These are phyloP conservation scores for Monodelphis domestica DNA, from an alignment of 2,797 vertebrate genomes.

Conservation along the genomic window DNA sequence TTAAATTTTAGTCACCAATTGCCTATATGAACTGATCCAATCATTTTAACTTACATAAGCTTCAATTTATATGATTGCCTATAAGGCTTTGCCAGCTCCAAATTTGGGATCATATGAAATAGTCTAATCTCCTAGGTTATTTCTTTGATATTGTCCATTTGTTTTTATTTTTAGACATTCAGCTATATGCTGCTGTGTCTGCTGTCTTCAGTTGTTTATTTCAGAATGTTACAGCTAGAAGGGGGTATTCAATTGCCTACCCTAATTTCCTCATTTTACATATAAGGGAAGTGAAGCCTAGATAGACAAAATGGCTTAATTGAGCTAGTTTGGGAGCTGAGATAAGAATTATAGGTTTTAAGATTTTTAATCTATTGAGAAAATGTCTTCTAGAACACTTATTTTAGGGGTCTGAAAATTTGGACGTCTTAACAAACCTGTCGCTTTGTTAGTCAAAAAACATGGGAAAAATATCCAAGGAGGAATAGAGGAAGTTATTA, in stretches of 20 bases:
- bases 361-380: neutral
- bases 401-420: neutral
- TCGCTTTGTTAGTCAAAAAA: too few species aligned
- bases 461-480: neutral
- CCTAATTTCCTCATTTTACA: neutral
- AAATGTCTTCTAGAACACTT: neutral
- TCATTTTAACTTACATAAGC: neutral
- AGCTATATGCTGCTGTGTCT: neutral
- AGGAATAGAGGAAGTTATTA: neutral
- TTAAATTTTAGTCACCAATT: neutral
- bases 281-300: neutral
- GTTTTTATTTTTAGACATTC: neutral
- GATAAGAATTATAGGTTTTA: neutral
- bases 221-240: neutral
- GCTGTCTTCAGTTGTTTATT: neutral
- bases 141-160: neutral
- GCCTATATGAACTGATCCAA: neutral
- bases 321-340: neutral
- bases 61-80: neutral
- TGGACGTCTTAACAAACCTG: neutral
- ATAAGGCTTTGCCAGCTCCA: neutral
- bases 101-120: neutral
- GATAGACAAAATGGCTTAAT: neutral
- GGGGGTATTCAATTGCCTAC: neutral
- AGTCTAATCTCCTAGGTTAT: neutral